Conservation (phyloP, 2,113 vertebrate species). For the Hypomesus transpacificus region DNA sequence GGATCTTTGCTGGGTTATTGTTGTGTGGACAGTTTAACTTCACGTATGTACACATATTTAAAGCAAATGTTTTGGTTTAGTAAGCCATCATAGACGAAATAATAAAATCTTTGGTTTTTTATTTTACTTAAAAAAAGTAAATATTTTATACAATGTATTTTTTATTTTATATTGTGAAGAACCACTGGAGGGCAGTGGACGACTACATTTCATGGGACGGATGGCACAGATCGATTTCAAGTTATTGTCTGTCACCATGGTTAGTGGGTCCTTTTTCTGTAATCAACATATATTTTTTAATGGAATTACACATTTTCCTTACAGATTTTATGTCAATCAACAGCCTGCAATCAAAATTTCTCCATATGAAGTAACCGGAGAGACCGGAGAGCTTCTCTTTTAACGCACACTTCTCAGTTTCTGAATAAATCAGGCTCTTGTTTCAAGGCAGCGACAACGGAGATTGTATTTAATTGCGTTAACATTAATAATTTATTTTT, state of each 20-base stretch:
- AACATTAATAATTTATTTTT: constrained; percentile 68
- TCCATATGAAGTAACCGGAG: constrained; percentile 58
- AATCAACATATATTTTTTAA: no score
- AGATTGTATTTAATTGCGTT: constrained; percentile 70
- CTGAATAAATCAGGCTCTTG: constrained; percentile 64
- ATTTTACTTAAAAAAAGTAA: no score
- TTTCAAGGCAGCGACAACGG: constrained; percentile 60
- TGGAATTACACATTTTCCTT: no score
- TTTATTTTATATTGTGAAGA: background rate
- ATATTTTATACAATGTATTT: no score
- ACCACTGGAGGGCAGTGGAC: constrained; percentile 4
- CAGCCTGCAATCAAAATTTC: constrained; percentile 65
- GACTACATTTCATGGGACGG: background rate
- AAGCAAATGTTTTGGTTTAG: no score
- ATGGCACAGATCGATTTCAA: constrained; percentile 6
- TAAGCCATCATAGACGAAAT: no score
- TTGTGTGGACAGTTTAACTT: no score
- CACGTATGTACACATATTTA: no score
- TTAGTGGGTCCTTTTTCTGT: no score
- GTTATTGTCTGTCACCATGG: background rate
- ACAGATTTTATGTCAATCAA: constrained; percentile 54
- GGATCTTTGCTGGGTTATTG: no score
- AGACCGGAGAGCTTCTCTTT: constrained; percentile 23
- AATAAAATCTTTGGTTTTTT: no score
- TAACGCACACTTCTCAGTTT: constrained; percentile 48